Evolutionary conservation across 2,113 vertebrate genomes (phyloP), one percentile per base, ranked within the genome.

Genomic region (Leucoraja erinaceus): DNA sequence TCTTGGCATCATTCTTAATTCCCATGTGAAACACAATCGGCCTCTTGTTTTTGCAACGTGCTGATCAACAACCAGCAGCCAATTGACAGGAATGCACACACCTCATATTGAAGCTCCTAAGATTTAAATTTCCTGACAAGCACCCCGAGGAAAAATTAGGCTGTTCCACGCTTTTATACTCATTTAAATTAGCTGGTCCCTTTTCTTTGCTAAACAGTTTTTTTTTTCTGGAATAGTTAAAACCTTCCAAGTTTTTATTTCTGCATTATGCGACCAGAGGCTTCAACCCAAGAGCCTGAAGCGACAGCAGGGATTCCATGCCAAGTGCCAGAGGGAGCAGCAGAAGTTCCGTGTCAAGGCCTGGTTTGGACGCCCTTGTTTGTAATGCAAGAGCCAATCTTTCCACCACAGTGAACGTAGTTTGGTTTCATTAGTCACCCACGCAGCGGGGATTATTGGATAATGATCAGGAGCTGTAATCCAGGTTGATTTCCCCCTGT

Each of bases 31-130:
- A 22, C 47, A 91, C 68, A 91, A 91, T 91, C 33, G 28, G 66
- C 33, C 68, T 54, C 90, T 91, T 91, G 33, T 91, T 91, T 31
- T 16, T 72, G 90, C 47, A 72, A 47, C 90, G 66, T 68, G 70
- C 33, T 74, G 90, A 54, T 33, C 90, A 54, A 38, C 18, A 74
- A 22, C 22, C 33, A 38, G 90, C 88, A 47, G 90, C 68, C 63
- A 91, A 54, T 22, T 72, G 28, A 12, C 68, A 54, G 31, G 38
- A 72, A 91, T 72, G 68, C 54, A 28, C 68, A 28, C 68, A 28
- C 25, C 66, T 63, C 22, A 5, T 20, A 31, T 2, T 31, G 56
- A 31, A 6, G n/a, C 22, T 12, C 63, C 66, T 54, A 68, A 38
- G 56, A 38, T 72, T 70, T 72, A 70, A 91, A 47, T 72, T 25